Base-by-base conservation (phyloP, 92 coral and sea anemone genomes). In the Phenganax stokvisi region DNA sequence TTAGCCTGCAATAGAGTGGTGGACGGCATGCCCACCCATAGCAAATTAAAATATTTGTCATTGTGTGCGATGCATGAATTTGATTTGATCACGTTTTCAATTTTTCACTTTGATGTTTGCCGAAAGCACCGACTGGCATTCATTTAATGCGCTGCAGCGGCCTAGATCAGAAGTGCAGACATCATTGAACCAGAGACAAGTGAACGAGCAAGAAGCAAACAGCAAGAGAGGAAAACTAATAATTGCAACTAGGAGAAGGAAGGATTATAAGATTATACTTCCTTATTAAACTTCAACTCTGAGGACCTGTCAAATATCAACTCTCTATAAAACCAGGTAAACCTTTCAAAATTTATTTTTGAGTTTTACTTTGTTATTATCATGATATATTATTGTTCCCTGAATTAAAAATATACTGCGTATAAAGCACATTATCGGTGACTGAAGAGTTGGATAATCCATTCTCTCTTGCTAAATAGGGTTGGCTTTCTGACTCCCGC, bases 1-100 rank as follows among this genome's bases (percentile, higher is more conserved):
- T 79, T 79, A 79, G 83, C 83, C 61, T 47, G 61, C 83, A 79
- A 79, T 79, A 79, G 83, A 79, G 63, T 79, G 73, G 83, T 64
- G 72, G 74, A 79, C 54, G 67, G 54, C 61, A 63, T 73, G 71
- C 70, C 83, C 83, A 51, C 83, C 83, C 83, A 57, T 63, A 30
- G 83, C 74, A 79, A 79, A 79, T 79, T 79, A 79, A 79, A 79
- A 79, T 79, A 79, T 79, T 79, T 79, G 83, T 79, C 83, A 79
- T 79, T 79, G 83, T 79, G 83, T 79, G 83, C 74, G 47, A 63
- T 79, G 83, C 57, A 79, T 79, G 83, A 79, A 79, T 79, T 79
- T 79, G 83, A 79, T 79, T 79, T 62, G 83, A 79, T 79, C 83
- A 79, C 83, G 83, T 79, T 79, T 79, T 79, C 69, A 51, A 10